These are phyloP conservation scores for Sphecodes monilicornis DNA, from an alignment of 2,888 invertebrate genomes.

Conservation along the genomic window DNA sequence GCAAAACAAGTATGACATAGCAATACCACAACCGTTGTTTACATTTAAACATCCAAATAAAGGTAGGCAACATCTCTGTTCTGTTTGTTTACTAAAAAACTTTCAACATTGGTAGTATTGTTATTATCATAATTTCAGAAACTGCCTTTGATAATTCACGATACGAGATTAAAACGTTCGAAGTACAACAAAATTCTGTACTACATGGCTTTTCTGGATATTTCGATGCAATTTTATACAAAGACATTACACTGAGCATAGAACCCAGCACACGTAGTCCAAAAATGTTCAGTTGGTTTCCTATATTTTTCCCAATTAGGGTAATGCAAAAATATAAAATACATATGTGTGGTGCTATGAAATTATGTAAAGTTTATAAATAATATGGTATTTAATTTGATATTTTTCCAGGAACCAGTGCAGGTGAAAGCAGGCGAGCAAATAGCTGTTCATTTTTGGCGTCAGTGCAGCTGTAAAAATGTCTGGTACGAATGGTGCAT, in stretches of 20 bases:
- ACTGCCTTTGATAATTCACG: conserved; percentile 89
- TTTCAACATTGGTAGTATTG: background rate
- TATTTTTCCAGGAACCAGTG: conserved; percentile 88
- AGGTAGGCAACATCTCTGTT: conserved; percentile 82
- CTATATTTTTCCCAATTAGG: conserved; percentile 95
- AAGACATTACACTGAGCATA: conserved; percentile 94
- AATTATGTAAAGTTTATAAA: background rate
- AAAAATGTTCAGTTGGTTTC: conserved; percentile 99
- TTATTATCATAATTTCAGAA: conserved; percentile 77
- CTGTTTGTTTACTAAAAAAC: background rate
- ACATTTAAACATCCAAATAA: conserved; percentile 96
- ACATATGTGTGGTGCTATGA: background rate
- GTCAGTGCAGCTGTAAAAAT: conserved; percentile 90
- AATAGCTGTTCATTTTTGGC: conserved; percentile 94
- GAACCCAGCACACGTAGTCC: conserved; percentile 94
- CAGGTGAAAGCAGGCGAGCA: conserved; percentile 89
- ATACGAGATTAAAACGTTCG: conserved; percentile 89
- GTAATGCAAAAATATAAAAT: conserved; percentile 84
- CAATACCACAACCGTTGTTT: conserved; percentile 91
- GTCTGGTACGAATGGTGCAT: conserved; percentile 99
- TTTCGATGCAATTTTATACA: conserved; percentile 95
- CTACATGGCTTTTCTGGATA: conserved; percentile 98
- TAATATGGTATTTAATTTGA: background rate
- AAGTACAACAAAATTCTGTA: conserved; percentile 90
- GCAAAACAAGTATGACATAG: conserved; percentile 93